These are phyloP conservation scores for Leptopilina clavipes DNA, from an alignment of 1,140 invertebrate genomes.

Conservation along the genomic window DNA sequence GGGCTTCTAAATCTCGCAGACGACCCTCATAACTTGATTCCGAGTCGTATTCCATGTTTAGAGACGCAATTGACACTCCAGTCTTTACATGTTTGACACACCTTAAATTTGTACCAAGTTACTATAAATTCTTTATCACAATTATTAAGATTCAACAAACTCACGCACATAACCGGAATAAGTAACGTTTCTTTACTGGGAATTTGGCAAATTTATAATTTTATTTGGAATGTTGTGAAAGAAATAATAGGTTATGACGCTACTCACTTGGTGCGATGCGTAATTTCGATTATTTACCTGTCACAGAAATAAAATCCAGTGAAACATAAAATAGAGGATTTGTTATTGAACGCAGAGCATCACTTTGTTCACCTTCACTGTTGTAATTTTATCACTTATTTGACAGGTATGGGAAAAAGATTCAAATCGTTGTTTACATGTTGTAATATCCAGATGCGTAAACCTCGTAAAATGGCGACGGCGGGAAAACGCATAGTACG, in stretches of 20 bases:
- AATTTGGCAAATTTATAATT: not conserved
- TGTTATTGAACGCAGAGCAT: not conserved
- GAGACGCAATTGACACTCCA: not conserved
- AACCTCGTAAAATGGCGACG: conserved; percentile 30
- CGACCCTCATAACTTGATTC: conserved; percentile 64
- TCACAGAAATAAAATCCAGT: not conserved
- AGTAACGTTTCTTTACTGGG: not conserved
- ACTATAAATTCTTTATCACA: not conserved
- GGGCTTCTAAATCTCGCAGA: conserved; percentile 51
- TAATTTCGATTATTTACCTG: conserved; percentile 19
- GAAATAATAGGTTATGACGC: conserved; percentile 38
- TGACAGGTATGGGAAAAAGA: conserved; percentile 36
- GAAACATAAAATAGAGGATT: not conserved
- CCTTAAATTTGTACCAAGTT: not conserved
- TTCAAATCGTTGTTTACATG: conserved; percentile 56
- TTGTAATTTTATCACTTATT: not conserved
- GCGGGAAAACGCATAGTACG: conserved; percentile 12
- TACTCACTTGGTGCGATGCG: conserved; percentile 16
- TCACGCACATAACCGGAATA: conserved; percentile 5
- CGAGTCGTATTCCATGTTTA: conserved; percentile 69
- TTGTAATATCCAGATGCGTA: conserved; percentile 22
- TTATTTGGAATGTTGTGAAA: not conserved
- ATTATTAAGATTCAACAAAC: not conserved
- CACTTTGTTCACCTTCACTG: not conserved
- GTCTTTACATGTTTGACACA: not conserved